Percentiles rank a stretch among this genome's conserved stretches.
phyloP scores from a whole-genome alignment of 2,888 invertebrate species.

The Platycheirus albimanus region DNA sequence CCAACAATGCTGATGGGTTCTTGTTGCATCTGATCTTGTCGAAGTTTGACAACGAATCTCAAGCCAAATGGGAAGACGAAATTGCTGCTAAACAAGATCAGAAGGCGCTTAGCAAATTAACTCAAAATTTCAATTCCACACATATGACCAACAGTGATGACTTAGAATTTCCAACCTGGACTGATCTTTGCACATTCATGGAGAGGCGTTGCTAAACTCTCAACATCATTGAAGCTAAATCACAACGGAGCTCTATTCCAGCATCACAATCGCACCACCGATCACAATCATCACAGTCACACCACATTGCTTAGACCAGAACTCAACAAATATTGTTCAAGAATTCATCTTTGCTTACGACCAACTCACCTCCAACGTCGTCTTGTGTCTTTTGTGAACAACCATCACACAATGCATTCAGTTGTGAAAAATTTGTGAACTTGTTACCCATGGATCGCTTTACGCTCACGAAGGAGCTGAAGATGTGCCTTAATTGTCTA shows the following conservation, averaged over 20 bases:
- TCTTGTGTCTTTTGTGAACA: no score
- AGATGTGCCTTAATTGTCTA: no score
- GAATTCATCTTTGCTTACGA: no score
- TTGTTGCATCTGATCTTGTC: no score
- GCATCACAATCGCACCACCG: conserved; percentile 3
- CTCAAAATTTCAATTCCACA: conserved; percentile 13
- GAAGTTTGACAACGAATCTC: no score
- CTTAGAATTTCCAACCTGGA: conserved; percentile 14
- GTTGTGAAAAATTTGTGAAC: not conserved
- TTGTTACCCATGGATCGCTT: not conserved
- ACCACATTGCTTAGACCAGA: no score
- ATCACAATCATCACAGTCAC: not conserved
- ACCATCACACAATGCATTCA: not conserved
- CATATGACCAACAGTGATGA: not conserved
- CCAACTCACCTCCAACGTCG: no score
- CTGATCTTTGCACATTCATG: conserved; percentile 1
- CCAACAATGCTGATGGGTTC: no score
- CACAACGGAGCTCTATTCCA: not conserved
- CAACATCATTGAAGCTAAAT: not conserved
- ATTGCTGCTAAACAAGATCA: conserved; percentile 3
- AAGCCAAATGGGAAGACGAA: no score
- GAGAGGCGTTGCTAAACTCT: conserved; percentile 4
- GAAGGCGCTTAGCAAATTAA: not conserved
- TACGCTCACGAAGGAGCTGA: not conserved
- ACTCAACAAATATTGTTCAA: no score